These are phyloP conservation scores for Oostethus manadensis DNA, from an alignment of 2,113 vertebrate genomes.

Conservation along the genomic window DNA sequence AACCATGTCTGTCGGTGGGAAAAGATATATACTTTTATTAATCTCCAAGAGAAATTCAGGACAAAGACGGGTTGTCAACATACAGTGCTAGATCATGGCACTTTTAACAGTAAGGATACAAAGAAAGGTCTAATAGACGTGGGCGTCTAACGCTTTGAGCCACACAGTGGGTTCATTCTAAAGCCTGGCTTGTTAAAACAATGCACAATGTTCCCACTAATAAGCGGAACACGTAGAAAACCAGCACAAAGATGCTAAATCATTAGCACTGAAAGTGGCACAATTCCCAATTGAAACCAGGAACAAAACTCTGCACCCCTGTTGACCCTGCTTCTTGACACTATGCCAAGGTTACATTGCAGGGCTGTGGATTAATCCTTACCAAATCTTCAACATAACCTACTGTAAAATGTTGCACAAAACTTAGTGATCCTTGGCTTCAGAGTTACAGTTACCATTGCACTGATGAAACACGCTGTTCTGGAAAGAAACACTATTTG, in stretches of 20 bases:
- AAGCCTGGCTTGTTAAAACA: constrained; percentile 42
- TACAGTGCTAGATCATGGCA: too few species aligned
- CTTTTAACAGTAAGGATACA: not conserved
- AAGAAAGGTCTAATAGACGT: constrained; percentile 19
- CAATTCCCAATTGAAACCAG: constrained; percentile 26
- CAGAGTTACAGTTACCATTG: not conserved
- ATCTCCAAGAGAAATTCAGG: too few species aligned
- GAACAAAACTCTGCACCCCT: constrained; percentile 12
- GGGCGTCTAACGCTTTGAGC: constrained; percentile 23
- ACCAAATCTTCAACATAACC: constrained; percentile 11
- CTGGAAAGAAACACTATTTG: too few species aligned
- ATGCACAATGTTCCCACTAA: constrained; percentile 43
- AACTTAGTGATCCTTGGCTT: constrained; percentile 12
- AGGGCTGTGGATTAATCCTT: too few species aligned
- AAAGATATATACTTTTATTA: too few species aligned
- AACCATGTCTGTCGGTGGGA: too few species aligned
- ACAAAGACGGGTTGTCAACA: too few species aligned
- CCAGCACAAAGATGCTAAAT: constrained; percentile 30
- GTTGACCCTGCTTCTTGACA: constrained; percentile 11
- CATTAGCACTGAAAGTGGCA: constrained; percentile 21
- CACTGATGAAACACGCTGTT: too few species aligned
- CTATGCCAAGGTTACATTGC: constrained; percentile 15
- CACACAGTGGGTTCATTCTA: constrained; percentile 29
- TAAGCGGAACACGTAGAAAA: constrained; percentile 36
- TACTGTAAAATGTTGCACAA: constrained; percentile 13